A percentile compares a stretch with the other conserved stretches of the same genome.
Conservation (phyloP, 2,113 vertebrate genomes). For the Calyptommatus sinebrachiatus region DNA sequence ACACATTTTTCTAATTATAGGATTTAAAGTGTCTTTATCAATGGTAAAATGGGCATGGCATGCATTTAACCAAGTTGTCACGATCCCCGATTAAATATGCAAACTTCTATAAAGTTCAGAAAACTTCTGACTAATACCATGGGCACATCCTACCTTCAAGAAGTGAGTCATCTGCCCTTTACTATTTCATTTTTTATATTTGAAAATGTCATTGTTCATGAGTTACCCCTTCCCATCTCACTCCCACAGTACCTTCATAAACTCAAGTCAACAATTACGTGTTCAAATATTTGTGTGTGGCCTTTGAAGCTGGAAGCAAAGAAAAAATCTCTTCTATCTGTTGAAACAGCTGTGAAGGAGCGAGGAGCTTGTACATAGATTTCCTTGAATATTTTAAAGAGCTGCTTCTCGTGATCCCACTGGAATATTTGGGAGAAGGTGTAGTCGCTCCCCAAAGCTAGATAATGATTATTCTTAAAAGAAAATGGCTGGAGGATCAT, state of each 20-base stretch:
- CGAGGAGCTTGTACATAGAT: slow-evolving; percentile 94
- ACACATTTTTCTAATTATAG: slow-evolving; percentile 45
- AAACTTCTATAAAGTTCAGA: slow-evolving; percentile 63
- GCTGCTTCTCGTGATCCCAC: slow-evolving; percentile 87
- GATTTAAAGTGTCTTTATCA: slow-evolving; percentile 51
- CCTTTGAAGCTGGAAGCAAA: slow-evolving; percentile 98
- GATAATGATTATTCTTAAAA: slow-evolving; percentile 89
- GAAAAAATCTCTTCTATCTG: slow-evolving; percentile 92
- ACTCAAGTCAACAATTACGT: slow-evolving; percentile 90
- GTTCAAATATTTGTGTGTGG: slow-evolving; percentile 95
- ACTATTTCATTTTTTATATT: slow-evolving; percentile 23
- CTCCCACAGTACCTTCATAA: slow-evolving; percentile 74
- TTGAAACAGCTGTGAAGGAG: slow-evolving; percentile 94
- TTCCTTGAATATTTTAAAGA: slow-evolving; percentile 92
- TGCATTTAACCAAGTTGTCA: slow-evolving; percentile 71
- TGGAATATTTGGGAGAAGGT: slow-evolving; percentile 96
- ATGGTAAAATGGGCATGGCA: slow-evolving; percentile 59
- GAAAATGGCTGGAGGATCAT: slow-evolving; percentile 95
- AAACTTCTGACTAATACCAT: slow-evolving; percentile 62
- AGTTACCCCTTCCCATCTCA: slow-evolving; percentile 22
- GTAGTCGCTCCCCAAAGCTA: slow-evolving; percentile 95
- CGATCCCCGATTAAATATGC: slow-evolving; percentile 72
- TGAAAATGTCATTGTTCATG: slow-evolving; percentile 47
- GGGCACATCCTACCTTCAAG: slow-evolving; percentile 24
- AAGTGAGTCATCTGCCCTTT: slow-evolving; percentile 37